These are phyloP conservation scores for Netta rufina DNA, from an alignment of 2,797 vertebrate species.

Conservation along the genomic window DNA sequence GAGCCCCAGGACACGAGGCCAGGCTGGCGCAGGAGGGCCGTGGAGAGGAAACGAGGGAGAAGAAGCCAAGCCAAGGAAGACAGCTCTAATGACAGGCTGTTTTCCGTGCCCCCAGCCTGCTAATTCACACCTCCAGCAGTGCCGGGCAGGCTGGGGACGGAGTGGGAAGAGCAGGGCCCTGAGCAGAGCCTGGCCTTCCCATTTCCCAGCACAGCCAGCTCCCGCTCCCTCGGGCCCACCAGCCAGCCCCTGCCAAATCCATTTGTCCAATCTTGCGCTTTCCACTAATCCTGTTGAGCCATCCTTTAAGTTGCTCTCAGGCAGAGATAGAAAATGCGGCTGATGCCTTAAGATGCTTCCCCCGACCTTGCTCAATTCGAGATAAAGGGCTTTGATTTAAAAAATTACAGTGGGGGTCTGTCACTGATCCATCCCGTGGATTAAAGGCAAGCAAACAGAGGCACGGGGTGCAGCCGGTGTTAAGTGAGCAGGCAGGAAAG, in stretches of 20 bases:
- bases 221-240: constrained; percentile 50
- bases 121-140: not conserved
- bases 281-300: constrained; percentile 64
- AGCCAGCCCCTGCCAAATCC: constrained; percentile 67
- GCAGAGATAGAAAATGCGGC: constrained; percentile 51
- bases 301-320: constrained; percentile 65
- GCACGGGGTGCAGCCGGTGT: not conserved
- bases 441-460: constrained; percentile 57
- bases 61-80: not conserved
- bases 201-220: not conserved
- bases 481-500: not conserved
- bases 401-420: constrained; percentile 52
- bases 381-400: constrained; percentile 66
- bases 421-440: constrained; percentile 7
- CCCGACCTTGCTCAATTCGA: constrained; percentile 58
- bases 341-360: constrained; percentile 54
- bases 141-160: not conserved
- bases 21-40: not conserved
- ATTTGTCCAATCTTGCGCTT: constrained; percentile 55
- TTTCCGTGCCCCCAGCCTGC: not conserved
- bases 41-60: not conserved
- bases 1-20: not conserved
- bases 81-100: not conserved
- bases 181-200: not conserved
- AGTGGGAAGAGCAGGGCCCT: not conserved